Evolutionary conservation across 1,140 invertebrate species (phyloP).

Genomic region (Trinorchestia longiramus): DNA sequence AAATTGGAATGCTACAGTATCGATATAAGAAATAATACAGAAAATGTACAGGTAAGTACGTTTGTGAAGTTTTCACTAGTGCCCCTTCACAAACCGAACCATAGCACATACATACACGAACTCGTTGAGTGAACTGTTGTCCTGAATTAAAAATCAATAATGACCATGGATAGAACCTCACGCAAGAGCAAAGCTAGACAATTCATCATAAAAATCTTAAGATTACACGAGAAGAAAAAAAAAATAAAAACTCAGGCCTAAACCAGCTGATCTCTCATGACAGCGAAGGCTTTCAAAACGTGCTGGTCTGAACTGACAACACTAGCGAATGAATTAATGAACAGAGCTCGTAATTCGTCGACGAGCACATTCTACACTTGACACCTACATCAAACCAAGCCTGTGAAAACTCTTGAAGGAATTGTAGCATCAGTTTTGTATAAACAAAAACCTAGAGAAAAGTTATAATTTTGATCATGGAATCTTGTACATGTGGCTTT

Average conservation of each 20-base stretch:
- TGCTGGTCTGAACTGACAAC: background rate
- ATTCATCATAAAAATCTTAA: constrained; percentile 30
- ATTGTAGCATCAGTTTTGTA: no score
- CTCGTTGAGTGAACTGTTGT: background rate
- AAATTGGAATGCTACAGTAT: no score
- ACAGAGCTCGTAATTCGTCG: background rate
- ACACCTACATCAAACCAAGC: background rate
- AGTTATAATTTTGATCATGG: no score
- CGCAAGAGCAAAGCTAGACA: background rate
- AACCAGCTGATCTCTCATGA: background rate
- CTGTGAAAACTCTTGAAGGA: background rate
- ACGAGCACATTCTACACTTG: background rate
- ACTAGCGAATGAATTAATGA: background rate
- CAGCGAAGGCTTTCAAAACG: background rate
- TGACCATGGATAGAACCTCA: background rate
- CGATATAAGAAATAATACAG: background rate
- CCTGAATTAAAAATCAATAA: background rate
- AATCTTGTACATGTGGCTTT: background rate
- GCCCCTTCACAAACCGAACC: no score
- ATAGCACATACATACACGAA: background rate
- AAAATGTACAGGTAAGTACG: background rate
- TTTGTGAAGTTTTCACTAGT: background rate
- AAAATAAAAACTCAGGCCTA: constrained; percentile 19
- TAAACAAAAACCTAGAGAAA: no score
- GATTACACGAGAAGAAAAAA: constrained; percentile 4